These are phyloP conservation scores for Himalopsyche kuldschensis DNA, from an alignment of 2,888 invertebrate genomes.

Conservation along the genomic window DNA sequence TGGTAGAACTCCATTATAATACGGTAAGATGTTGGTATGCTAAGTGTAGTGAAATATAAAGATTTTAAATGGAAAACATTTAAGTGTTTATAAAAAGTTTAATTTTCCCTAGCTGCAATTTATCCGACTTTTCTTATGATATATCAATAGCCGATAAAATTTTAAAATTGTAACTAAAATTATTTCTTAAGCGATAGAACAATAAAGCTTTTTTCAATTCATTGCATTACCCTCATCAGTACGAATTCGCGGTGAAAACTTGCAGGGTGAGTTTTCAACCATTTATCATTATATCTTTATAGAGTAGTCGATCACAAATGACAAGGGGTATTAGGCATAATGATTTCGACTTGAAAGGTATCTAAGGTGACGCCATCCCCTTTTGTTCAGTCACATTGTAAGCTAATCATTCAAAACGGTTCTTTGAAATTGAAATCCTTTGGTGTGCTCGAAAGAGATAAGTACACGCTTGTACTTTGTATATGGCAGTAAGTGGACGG, in stretches of 20 bases:
- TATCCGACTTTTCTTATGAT: too few species aligned
- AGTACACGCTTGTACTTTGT: neutral
- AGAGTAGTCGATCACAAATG: slow-evolving; percentile 13
- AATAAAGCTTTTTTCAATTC: neutral
- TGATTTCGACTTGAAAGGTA: slow-evolving; percentile 25
- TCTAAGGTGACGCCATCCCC: slow-evolving; percentile 21
- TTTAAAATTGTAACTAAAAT: neutral
- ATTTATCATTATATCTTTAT: slow-evolving; percentile 19
- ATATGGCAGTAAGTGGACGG: neutral
- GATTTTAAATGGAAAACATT: too few species aligned
- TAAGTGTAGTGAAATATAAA: too few species aligned
- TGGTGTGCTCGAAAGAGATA: slow-evolving; percentile 14
- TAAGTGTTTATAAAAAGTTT: too few species aligned
- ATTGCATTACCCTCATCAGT: neutral
- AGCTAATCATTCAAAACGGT: slow-evolving; percentile 21
- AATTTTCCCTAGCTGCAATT: too few species aligned
- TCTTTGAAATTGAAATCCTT: slow-evolving; percentile 30
- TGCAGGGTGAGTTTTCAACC: neutral
- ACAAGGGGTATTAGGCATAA: slow-evolving; percentile 17
- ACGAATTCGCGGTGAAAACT: neutral
- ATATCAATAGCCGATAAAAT: too few species aligned
- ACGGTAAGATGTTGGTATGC: too few species aligned
- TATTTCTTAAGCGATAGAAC: neutral
- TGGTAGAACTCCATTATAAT: too few species aligned
- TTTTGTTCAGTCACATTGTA: slow-evolving; percentile 21